phyloP scores from a whole-genome alignment of 2,113 vertebrate genomes.

The Numenius arquata region DNA sequence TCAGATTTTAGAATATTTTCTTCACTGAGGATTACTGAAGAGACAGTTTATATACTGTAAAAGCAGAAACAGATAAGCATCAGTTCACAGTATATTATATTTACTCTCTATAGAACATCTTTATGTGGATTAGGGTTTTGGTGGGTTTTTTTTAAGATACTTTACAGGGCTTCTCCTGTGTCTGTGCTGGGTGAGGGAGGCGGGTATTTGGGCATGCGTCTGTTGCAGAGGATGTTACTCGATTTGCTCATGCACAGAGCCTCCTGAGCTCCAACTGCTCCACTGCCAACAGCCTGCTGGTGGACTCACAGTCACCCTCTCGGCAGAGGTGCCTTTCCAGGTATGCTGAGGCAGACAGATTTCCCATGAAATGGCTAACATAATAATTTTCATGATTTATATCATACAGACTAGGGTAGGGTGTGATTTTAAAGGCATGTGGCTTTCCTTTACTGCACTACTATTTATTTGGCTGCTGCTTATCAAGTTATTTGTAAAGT shows the following conservation, averaged over 20 bases:
- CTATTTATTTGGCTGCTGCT: not conserved
- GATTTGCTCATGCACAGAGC: not conserved
- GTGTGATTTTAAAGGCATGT: not conserved
- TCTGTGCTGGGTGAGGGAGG: not conserved
- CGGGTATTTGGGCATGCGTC: not conserved
- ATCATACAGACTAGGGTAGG: not conserved
- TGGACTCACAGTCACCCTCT: not conserved
- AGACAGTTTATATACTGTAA: not conserved
- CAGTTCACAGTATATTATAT: not conserved
- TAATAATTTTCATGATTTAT: not conserved
- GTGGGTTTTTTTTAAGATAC: accelerated
- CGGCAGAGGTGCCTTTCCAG: not conserved
- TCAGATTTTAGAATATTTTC: not conserved
- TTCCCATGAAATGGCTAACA: not conserved
- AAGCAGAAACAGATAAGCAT: not conserved
- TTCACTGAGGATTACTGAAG: not conserved
- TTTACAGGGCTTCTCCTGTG: not conserved
- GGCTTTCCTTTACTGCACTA: not conserved
- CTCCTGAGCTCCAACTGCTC: not conserved
- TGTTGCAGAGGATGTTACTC: not conserved
- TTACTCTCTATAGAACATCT: not conserved
- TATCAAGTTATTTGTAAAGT: not conserved
- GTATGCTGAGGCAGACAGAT: not conserved
- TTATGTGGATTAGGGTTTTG: not conserved
- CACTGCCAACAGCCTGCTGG: not conserved